Evolutionary conservation across 2,797 vertebrate species (phyloP).

Genomic region (Crax fasciolata): DNA sequence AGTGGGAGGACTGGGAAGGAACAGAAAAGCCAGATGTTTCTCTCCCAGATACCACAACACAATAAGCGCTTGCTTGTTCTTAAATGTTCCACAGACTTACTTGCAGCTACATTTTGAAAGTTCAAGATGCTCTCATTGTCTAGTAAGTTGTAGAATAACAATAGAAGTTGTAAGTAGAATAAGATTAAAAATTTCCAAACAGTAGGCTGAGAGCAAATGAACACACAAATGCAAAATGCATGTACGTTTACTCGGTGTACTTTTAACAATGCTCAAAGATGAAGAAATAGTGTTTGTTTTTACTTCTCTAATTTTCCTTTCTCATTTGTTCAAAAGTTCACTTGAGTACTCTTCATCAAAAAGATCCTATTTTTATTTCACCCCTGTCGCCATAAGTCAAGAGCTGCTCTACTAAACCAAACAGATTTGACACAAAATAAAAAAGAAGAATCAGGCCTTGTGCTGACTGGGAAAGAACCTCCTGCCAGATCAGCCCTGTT

Average conservation of each 20-base stretch:
- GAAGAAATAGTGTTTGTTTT: slow-evolving; percentile 24
- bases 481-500: background rate
- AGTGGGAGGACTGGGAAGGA: slow-evolving; percentile 21
- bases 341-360: background rate
- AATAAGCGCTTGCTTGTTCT: background rate
- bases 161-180: background rate
- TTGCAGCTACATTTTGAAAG: background rate
- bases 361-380: background rate
- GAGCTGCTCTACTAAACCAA: background rate
- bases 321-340: background rate
- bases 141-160: background rate
- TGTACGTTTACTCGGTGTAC: accelerated
- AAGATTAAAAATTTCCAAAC: background rate
- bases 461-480: background rate
- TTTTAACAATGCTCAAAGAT: slow-evolving; percentile 39
- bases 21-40: slow-evolving; percentile 23
- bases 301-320: slow-evolving; percentile 65
- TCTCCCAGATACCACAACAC: background rate
- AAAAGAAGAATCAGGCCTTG: background rate
- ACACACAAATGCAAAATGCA: background rate
- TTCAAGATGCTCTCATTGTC: background rate
- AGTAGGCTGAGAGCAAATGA: background rate
- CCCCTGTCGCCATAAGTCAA: background rate
- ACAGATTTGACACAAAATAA: background rate
- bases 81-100: background rate